Conservation (phyloP, 1,140 invertebrate genomes). For the Eumeta japonica region DNA sequence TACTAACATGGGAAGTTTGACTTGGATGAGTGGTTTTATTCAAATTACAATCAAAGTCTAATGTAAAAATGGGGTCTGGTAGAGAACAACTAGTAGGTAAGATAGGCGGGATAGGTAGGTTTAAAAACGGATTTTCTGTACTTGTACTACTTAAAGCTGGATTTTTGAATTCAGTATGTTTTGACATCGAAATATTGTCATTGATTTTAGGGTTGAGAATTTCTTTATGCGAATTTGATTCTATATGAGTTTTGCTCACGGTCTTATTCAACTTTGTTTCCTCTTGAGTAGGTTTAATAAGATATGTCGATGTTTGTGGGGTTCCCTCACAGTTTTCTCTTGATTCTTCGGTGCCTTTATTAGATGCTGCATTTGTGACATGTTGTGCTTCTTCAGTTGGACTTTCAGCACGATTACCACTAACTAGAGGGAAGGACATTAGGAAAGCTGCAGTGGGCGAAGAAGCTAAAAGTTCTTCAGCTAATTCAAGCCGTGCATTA, state of each 20-base stretch:
- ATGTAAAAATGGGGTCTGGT: conserved; percentile 30
- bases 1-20: conserved; percentile 27
- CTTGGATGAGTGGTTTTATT: conserved; percentile 28
- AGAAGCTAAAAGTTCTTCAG: conserved; percentile 73
- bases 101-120: conserved; percentile 34
- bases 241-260: too few relatives aligned
- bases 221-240: too few relatives aligned
- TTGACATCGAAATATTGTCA: conserved; percentile 16
- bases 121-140: conserved; percentile 41
- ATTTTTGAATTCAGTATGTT: conserved; percentile 22
- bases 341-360: conserved; percentile 20
- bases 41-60: conserved; percentile 45
- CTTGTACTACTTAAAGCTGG: conserved; percentile 13
- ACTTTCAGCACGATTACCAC: conserved; percentile 52
- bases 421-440: conserved; percentile 71
- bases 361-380: conserved; percentile 10
- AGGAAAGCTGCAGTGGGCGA: conserved; percentile 77
- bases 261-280: too few relatives aligned
- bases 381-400: conserved; percentile 28
- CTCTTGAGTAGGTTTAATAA: conserved; percentile 26
- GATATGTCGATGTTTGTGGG: conserved; percentile 23
- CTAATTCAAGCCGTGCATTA: conserved; percentile 65
- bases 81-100: conserved; percentile 31
- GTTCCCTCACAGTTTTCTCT: conserved; percentile 22
- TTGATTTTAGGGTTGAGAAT: too few relatives aligned